Conservation (phyloP, 2,888 invertebrate genomes). For the Amphipoea lucens region DNA sequence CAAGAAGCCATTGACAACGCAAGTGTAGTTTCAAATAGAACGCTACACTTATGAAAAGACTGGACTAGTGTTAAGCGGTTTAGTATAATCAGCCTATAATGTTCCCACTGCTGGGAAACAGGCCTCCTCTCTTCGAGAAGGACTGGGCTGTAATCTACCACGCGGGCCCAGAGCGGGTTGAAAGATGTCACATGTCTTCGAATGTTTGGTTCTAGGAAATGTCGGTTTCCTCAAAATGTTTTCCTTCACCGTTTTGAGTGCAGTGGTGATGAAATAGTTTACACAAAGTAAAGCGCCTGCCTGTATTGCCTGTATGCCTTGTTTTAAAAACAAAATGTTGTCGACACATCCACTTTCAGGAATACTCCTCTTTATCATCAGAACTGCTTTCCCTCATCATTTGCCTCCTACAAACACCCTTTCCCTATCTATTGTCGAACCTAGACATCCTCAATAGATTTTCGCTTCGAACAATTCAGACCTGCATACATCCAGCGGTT, state of each 20-base stretch:
- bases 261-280: too few species aligned
- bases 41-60: conserved; percentile 16
- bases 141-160: too few species aligned
- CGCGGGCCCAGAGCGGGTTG: too few species aligned
- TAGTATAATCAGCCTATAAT: too few species aligned
- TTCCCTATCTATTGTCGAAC: not conserved
- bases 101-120: too few species aligned
- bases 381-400: not conserved
- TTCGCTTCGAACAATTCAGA: not conserved
- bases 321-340: not conserved
- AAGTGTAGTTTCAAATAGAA: conserved; percentile 38
- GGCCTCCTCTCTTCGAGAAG: too few species aligned
- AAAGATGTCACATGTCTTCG: too few species aligned
- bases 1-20: conserved; percentile 49
- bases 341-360: not conserved
- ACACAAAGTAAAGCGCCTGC: too few species aligned
- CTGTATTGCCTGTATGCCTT: too few species aligned
- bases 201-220: too few species aligned
- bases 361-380: not conserved
- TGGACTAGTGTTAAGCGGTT: conserved; percentile 10
- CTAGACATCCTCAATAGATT: not conserved
- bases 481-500: not conserved
- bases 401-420: not conserved
- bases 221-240: too few species aligned
- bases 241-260: too few species aligned